A percentile compares a stretch with the other conserved stretches of the same genome.
These are phyloP conservation scores for Sceloporus tristichus DNA, from an alignment of 2,113 vertebrate species.

Conservation along the genomic window DNA sequence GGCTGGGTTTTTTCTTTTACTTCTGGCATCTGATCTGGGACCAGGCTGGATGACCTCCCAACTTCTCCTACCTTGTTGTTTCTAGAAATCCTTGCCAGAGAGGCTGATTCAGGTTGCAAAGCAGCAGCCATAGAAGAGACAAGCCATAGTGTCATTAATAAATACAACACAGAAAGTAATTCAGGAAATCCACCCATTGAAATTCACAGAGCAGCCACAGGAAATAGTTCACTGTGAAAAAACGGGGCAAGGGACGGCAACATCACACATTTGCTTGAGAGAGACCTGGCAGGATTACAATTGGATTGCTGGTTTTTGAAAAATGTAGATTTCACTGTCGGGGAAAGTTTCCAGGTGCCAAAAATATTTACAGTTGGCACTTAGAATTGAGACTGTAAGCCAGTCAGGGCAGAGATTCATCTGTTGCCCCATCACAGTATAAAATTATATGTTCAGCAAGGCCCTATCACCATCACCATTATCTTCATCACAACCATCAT, in stretches of 20 bases:
- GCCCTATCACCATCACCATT: too few relatives aligned
- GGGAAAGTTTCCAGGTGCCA: background rate
- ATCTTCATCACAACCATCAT: too few relatives aligned
- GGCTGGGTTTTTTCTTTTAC: too few relatives aligned
- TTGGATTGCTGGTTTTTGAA: background rate
- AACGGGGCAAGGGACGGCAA: fast-evolving
- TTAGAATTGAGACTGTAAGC: background rate
- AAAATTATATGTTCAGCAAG: too few relatives aligned
- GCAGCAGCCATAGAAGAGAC: background rate
- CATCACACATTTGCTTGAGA: background rate
- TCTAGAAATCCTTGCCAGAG: background rate
- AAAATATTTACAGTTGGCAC: background rate
- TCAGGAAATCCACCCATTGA: slow-evolving; percentile 46
- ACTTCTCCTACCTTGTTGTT: background rate
- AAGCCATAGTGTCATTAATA: background rate
- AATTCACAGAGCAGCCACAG: background rate
- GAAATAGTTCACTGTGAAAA: slow-evolving; percentile 28
- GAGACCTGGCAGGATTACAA: background rate
- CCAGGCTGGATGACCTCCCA: too few relatives aligned
- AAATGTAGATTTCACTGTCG: background rate
- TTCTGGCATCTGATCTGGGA: background rate
- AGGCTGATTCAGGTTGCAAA: background rate
- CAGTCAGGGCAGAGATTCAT: background rate
- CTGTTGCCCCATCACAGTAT: too few relatives aligned
- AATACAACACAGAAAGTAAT: background rate